Base-by-base conservation (phyloP, 1,140 invertebrate species). In the Lethrus apterus region DNA sequence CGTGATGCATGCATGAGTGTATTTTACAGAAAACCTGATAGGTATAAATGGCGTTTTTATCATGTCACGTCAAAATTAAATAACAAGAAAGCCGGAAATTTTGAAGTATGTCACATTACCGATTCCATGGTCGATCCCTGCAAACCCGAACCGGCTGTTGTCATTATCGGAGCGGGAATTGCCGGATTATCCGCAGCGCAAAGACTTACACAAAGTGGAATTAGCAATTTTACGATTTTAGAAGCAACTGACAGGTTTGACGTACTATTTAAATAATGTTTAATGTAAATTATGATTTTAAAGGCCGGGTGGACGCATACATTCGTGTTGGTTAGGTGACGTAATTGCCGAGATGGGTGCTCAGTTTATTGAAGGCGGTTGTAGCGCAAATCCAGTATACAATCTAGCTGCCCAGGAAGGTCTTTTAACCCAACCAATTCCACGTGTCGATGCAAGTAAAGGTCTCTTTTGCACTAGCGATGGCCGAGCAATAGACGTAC, bases 121-220 rank as follows among this genome's bases (percentile, higher is more conserved):
- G 63, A 65, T 18, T 55, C 49, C 29, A 69, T 73, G 66, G 60
- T 81, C 45, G 73, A 74, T 56, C 74, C 78, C 3, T 71, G 68
- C 51, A 73, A 70, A 43, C 68, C 70, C 23, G 77, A 81, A 57
- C 81, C 81, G n/a, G 72, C 70, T 1, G 74, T 86, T 1, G 75
- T 87, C 1, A 82, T 87, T 10, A 67, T 87, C 11, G 84, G 84
- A 0, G 83, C 80, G 4, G 84, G 84, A n/a, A 78, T 87, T 53
- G 80, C 83, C 0, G 83, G 83, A 1, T 64, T 87, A 1, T 84
- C 83, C 0, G 84, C 83, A 1, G 84, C 83, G 1, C 76, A 84
- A 57, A 70, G 81, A 43, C 69, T 87, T 7, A 64, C 72, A 1
- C 74, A 81, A 52, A 79, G 82, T 60, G 83, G 83, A 7, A 71